These are phyloP conservation scores for Dastarcus helophoroides DNA, from an alignment of 2,888 invertebrate species.

Conservation along the genomic window DNA sequence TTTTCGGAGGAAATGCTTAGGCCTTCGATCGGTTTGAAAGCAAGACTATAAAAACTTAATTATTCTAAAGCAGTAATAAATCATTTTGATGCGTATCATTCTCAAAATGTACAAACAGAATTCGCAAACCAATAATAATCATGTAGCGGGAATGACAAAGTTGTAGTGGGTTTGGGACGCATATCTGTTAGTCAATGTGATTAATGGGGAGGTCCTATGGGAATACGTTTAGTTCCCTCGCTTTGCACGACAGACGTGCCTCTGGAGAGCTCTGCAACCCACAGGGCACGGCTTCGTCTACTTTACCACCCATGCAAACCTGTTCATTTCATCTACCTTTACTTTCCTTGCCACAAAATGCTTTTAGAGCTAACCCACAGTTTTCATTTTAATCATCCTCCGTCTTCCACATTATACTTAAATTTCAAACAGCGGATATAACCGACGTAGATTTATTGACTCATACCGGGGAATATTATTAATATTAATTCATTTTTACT, in stretches of 20 bases:
- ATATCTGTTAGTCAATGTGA: conserved; percentile 35
- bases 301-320: conserved; percentile 13
- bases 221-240: conserved; percentile 25
- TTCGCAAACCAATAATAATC: conserved; percentile 24
- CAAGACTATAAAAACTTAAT: too few species aligned
- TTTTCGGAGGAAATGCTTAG: too few species aligned
- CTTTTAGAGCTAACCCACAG: conserved; percentile 24
- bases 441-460: too few species aligned
- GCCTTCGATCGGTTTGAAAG: too few species aligned
- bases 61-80: conserved; percentile 1
- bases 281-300: conserved; percentile 11
- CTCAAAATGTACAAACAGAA: conserved; percentile 8
- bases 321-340: conserved; percentile 11
- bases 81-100: conserved; percentile 3
- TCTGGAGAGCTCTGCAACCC: conserved; percentile 18
- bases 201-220: conserved; percentile 36
- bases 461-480: too few species aligned
- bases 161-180: conserved; percentile 26
- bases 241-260: conserved; percentile 25
- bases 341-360: conserved; percentile 32
- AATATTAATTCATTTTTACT: too few species aligned
- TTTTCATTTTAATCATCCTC: too few species aligned
- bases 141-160: conserved; percentile 26
- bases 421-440: conserved; percentile 6
- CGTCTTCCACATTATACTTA: too few species aligned